Evolutionary conservation across 2,113 vertebrate genomes (phyloP), one percentile per base, ranked within the genome.

Genomic region (Pluvialis apricaria): DNA sequence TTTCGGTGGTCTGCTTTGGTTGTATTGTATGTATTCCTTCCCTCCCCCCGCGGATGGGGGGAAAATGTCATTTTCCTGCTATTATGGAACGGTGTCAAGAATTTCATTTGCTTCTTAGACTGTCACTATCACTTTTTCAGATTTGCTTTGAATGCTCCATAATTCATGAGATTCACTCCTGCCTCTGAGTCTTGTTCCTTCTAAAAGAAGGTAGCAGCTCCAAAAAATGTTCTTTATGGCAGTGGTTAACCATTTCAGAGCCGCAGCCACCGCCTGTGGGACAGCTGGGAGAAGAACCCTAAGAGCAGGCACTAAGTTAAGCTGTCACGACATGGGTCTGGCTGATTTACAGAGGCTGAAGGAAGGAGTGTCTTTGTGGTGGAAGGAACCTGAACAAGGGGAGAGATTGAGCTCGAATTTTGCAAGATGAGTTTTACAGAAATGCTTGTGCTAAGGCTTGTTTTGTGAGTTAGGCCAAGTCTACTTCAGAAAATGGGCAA

Each of bases 251-350:
- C 0, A 1, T 55, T 92, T 65, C 18, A 25, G 54, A 76, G 52
- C 60, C 54, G 68, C 76, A 70, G 49, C 38, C 44, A 9, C 28
- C 1, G 11, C 57, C 36, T 22, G 7, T 18, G 44, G 66, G 65
- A 47, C 57, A 42, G 62, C 26, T 22, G 71, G 51, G 28, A 75
- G 38, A 18, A 38, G n/a, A 73, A 32, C 36, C 40, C 31, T 1
- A 2, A 16, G 80, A 58, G 57, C 72, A 42, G 72, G 31, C 10
- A 7, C 29, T 14, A 1, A 42, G 40, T 52, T 38, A 34, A 49
- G 21, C 34, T 61, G n/a, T 58, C 8, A 1, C 0, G 5, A 10
- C 25, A 4, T 0, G 4, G 12, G 13, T 44, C n/a, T 1, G 11
- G 11, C 47, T 94, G 60, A 32, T 47, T 19, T 34, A 24, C 57